phyloP scores from a whole-genome alignment of 2,888 invertebrate species.

The Pristionchus mayeri region DNA sequence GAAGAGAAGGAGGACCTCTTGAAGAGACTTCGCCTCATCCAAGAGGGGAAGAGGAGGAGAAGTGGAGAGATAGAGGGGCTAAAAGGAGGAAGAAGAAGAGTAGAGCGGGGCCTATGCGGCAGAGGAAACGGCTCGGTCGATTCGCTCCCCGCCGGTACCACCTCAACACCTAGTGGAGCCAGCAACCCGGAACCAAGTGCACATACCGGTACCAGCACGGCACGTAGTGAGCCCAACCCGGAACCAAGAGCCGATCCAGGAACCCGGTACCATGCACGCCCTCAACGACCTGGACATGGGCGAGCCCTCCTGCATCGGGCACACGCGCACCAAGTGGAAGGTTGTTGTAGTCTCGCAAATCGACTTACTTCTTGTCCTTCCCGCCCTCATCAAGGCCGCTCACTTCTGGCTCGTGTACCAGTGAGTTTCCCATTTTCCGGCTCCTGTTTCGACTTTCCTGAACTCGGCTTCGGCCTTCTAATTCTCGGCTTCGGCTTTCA shows the following conservation, averaged over 20 bases:
- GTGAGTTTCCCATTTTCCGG: slow-evolving; percentile 14
- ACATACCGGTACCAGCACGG: neutral
- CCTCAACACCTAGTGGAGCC: neutral
- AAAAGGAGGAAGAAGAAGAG: neutral
- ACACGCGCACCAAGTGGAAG: slow-evolving; percentile 48
- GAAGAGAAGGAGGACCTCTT: neutral
- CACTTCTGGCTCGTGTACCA: slow-evolving; percentile 46
- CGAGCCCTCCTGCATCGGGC: slow-evolving; percentile 48
- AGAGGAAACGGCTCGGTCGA: neutral
- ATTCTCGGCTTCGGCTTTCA: too few relatives aligned
- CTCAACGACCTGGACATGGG: slow-evolving; percentile 50
- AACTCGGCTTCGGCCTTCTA: neutral
- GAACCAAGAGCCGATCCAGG: neutral
- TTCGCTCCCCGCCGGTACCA: neutral
- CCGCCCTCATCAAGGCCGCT: slow-evolving; percentile 41
- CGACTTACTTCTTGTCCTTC: slow-evolving; percentile 27
- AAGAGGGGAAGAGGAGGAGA: slow-evolving; percentile 1
- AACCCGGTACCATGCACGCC: slow-evolving; percentile 4
- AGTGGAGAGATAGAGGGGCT: too few relatives aligned
- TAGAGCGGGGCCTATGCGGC: neutral
- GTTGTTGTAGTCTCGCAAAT: slow-evolving; percentile 14
- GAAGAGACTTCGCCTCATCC: neutral
- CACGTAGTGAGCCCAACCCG: neutral
- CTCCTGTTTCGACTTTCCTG: too few relatives aligned
- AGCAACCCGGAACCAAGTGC: neutral